Conservation (phyloP, 2,888 invertebrate species). For the Drosophila picticornis region DNA sequence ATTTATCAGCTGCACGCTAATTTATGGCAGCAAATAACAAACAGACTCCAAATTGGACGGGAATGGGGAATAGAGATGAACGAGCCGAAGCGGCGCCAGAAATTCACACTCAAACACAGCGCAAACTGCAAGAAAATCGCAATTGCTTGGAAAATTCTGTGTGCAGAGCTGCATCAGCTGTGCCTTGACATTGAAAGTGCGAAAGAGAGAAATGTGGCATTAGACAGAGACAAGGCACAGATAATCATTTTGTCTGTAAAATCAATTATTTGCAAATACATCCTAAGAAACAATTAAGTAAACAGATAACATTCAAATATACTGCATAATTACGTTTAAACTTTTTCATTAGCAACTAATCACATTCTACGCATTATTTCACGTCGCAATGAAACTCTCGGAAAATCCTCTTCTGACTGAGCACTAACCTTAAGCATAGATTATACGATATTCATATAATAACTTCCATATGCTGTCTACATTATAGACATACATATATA, state of each 20-base stretch:
- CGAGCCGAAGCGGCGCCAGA: slow-evolving; percentile 52
- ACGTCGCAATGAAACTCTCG: not conserved
- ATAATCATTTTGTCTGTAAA: not conserved
- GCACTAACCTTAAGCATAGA: not conserved
- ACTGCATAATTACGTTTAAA: not conserved
- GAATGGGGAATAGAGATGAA: slow-evolving; percentile 18
- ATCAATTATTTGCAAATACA: not conserved
- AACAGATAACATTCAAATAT: not conserved
- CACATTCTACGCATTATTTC: not conserved
- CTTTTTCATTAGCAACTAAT: not conserved
- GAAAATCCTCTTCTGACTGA: not conserved
- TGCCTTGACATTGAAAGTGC: slow-evolving; percentile 17
- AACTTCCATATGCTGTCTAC: too few relatives aligned
- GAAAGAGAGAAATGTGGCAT: not conserved
- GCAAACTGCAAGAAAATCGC: slow-evolving; percentile 59
- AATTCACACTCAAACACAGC: slow-evolving; percentile 1
- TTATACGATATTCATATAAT: not conserved
- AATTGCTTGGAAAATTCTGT: slow-evolving; percentile 47
- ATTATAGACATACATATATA: not conserved
- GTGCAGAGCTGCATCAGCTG: slow-evolving; percentile 27
- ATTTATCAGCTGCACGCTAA: slow-evolving; percentile 76
- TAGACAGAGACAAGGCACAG: not conserved
- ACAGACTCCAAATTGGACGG: slow-evolving; percentile 2
- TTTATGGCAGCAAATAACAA: slow-evolving; percentile 55
- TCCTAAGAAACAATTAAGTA: not conserved